Evolutionary conservation across 2,888 invertebrate species (phyloP).

Genomic region (Ophraella communa): DNA sequence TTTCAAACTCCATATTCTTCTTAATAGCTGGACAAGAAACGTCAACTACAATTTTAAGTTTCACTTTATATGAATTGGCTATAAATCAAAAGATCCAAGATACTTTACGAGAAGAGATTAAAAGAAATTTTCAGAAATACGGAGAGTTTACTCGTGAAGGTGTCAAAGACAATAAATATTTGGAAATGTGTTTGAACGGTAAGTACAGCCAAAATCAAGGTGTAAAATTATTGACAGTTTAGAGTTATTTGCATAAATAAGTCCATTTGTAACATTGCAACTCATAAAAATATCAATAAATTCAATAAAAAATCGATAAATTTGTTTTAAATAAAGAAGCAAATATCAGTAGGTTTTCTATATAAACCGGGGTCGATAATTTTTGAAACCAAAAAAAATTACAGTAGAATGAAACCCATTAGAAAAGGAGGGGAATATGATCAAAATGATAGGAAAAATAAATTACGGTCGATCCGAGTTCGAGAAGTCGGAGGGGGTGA

Average conservation of each 20-base stretch:
- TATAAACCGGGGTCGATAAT: too few species aligned
- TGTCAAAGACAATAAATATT: constrained; percentile 60
- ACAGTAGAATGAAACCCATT: too few species aligned
- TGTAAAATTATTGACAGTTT: background rate
- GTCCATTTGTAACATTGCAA: too few species aligned
- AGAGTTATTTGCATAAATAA: background rate
- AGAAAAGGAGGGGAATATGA: too few species aligned
- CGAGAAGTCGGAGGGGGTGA: too few species aligned
- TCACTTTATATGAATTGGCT: constrained; percentile 64
- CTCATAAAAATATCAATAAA: too few species aligned
- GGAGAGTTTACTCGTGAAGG: constrained; percentile 61
- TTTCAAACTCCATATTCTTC: constrained; percentile 51
- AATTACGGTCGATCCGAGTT: too few species aligned
- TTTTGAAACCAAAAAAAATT: too few species aligned
- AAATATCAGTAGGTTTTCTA: too few species aligned
- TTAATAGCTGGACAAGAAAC: constrained; percentile 70
- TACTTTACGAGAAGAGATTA: constrained; percentile 62
- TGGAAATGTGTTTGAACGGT: constrained; percentile 27
- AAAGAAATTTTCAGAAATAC: constrained; percentile 55
- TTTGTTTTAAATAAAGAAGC: too few species aligned
- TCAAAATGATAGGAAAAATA: too few species aligned
- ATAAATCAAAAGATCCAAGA: constrained; percentile 63
- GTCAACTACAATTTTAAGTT: constrained; percentile 65
- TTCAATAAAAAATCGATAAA: too few species aligned
- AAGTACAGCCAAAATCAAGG: background rate